These are phyloP conservation scores for Calameuta idolon DNA, from an alignment of 2,888 invertebrate genomes.

Conservation along the genomic window DNA sequence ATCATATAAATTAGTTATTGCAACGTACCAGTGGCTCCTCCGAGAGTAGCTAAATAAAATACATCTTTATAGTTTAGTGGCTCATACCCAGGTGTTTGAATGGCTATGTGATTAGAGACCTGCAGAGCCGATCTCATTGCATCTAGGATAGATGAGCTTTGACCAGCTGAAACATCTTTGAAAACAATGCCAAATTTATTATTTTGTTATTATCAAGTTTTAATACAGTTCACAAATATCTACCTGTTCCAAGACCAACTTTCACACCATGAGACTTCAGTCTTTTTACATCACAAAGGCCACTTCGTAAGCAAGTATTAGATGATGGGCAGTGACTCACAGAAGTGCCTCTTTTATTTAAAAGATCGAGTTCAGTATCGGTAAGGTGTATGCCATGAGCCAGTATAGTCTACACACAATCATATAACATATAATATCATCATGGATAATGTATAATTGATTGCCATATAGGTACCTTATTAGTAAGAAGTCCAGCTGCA, in stretches of 20 bases:
- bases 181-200: conserved; percentile 10
- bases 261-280: conserved; percentile 75
- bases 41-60: conserved; percentile 87
- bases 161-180: conserved; percentile 87
- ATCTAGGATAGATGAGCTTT: conserved; percentile 80
- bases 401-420: conserved; percentile 74
- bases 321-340: conserved; percentile 91
- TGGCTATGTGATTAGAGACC: conserved; percentile 78
- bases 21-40: conserved; percentile 80
- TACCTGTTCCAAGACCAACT: conserved; percentile 90
- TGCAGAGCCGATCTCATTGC: conserved; percentile 80
- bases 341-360: conserved; percentile 74
- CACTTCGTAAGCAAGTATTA: conserved; percentile 84
- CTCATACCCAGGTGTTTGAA: conserved; percentile 67
- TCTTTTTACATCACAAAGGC: conserved; percentile 81
- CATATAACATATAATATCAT: conserved; percentile 4
- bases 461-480: conserved; percentile 74
- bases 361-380: conserved; percentile 76
- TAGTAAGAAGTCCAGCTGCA: conserved; percentile 77
- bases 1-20: too few species aligned
- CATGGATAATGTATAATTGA: neutral
- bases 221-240: conserved; percentile 14
- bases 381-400: conserved; percentile 86
- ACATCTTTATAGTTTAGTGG: conserved; percentile 80
- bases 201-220: neutral